Evolutionary conservation across 2,888 invertebrate genomes (phyloP).

Genomic region (Tribolium freemani): DNA sequence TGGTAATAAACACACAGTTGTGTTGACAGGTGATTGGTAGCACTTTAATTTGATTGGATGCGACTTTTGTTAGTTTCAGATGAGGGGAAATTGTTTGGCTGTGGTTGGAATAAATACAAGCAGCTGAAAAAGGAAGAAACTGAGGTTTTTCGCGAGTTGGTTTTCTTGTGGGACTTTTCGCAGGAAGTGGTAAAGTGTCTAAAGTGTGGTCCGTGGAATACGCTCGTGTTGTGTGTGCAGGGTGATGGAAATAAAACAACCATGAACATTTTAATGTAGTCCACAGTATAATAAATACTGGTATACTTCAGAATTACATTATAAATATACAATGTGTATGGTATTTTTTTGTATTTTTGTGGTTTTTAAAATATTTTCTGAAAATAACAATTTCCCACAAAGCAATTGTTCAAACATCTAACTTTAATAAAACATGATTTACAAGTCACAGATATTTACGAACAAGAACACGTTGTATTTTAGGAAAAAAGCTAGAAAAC

Average conservation of each 20-base stretch:
- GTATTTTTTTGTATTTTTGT: slow-evolving; percentile 68
- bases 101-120: slow-evolving; percentile 87
- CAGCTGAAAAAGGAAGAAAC: slow-evolving; percentile 75
- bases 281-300: slow-evolving; percentile 72
- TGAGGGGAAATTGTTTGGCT: slow-evolving; percentile 78
- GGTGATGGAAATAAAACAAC: slow-evolving; percentile 55
- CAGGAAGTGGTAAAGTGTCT: slow-evolving; percentile 55
- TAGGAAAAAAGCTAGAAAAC: slow-evolving; percentile 55
- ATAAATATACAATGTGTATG: slow-evolving; percentile 72
- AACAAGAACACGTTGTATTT: slow-evolving; percentile 67
- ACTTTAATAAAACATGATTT: slow-evolving; percentile 68
- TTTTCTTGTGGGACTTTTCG: slow-evolving; percentile 54
- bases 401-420: slow-evolving; percentile 70
- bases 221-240: slow-evolving; percentile 59
- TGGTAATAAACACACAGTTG: slow-evolving; percentile 83
- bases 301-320: slow-evolving; percentile 72
- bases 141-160: slow-evolving; percentile 60
- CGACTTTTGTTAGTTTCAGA: slow-evolving; percentile 65
- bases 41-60: no score
- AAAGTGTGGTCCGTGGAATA: slow-evolving; percentile 70
- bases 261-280: slow-evolving; percentile 66
- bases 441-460: slow-evolving; percentile 68
- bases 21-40: slow-evolving; percentile 71
- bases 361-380: slow-evolving; percentile 70
- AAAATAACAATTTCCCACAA: slow-evolving; percentile 72